Base-by-base conservation (phyloP, 92 coral and sea anemone genomes). In the Muricea muricata region DNA sequence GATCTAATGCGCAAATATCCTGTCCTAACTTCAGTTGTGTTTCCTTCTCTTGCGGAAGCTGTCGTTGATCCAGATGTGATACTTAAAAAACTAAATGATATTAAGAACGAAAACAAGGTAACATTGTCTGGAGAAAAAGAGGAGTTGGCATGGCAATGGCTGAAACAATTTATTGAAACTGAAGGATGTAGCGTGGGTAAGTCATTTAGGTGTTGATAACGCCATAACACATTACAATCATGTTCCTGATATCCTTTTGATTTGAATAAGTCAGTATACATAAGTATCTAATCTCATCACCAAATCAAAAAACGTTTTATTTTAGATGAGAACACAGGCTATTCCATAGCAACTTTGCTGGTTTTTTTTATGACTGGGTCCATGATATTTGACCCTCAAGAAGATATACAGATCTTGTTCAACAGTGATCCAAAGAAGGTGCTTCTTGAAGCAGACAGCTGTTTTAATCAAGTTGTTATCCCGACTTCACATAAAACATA, bases 1-100 rank as follows among this genome's bases (percentile, higher is more conserved):
- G 84, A 90, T 45, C 78, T 90, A 45, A 88, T 90, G 31, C 47
- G 93, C 28, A 78, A 78, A 78, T 71, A 87, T 54, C 86, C 91
- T 35, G 26, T 25, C 54, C 77, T 87, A 28, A 25, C 61, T 23
- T 15, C 48, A 11, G 30, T 42, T 71, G 85, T 90, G 3, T 87
- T 90, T 39, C 93, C 93, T 30, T 45, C 88, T 26, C 31, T 61
- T 20, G 86, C 71, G 45, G 90, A 82, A 14, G 69, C 80, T 33
- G 50, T 66, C 20, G 78, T 87, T 23, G 89, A 90, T n/a, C n/a
- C n/a, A n/a, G n/a, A n/a, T n/a, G n/a, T n/a, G n/a, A n/a, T n/a
- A n/a, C n/a, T n/a, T n/a, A 55, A 31, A 34, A 29, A 86, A 72
- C 20, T 54, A 6, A 26, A 54, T 21, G 61, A 54, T 15, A 15